Evolutionary conservation across 2,113 vertebrate genomes (phyloP).

Genomic region (Microcebus ravelobensis): DNA sequence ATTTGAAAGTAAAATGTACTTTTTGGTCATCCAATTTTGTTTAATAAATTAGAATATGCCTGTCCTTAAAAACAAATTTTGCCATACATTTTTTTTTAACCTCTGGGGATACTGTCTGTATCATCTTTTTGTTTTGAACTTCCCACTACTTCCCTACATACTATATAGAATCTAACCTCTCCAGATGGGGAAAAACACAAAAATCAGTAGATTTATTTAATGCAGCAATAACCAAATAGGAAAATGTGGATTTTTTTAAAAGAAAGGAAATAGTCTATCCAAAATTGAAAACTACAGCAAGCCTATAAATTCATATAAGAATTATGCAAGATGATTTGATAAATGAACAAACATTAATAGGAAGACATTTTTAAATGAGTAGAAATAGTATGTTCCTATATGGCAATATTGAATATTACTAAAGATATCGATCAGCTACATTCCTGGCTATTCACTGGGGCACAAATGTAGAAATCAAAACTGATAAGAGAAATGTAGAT

Average conservation of each 20-base stretch:
- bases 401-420: constrained; percentile 13
- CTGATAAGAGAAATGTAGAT: constrained; percentile 40
- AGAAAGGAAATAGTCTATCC: not conserved
- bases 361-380: constrained; percentile 19
- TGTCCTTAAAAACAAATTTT: constrained; percentile 14
- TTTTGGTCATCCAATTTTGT: not conserved
- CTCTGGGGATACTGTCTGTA: not conserved
- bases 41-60: constrained; percentile 30
- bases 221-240: not conserved
- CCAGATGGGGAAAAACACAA: not conserved
- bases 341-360: not conserved
- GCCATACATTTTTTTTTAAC: not conserved
- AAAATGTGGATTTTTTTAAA: not conserved
- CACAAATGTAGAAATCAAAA: constrained; percentile 22
- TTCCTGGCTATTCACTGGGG: not conserved
- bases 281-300: not conserved
- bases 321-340: constrained; percentile 18
- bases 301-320: not conserved
- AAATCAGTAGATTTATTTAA: not conserved
- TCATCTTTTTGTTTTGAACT: not conserved
- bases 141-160: not conserved
- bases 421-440: constrained; percentile 7
- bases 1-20: constrained; percentile 49
- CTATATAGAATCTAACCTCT: not conserved
- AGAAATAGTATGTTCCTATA: not conserved